Percentiles rank a stretch among this genome's conserved stretches.
Evolutionary conservation across 1,140 invertebrate species (phyloP).

Genomic region (Gonatopus flavifemur): DNA sequence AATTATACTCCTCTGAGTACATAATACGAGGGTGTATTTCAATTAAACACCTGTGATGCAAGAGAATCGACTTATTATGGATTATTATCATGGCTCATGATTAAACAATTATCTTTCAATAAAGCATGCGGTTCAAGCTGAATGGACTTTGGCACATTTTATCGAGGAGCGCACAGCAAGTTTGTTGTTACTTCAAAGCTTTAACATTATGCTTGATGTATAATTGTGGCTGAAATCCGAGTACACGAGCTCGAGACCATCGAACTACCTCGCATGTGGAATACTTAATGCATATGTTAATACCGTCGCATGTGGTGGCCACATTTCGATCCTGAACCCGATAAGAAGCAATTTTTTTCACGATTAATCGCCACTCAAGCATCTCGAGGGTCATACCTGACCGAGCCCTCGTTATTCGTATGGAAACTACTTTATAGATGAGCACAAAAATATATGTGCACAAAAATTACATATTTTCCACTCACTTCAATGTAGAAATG

Average conservation of each 20-base stretch:
- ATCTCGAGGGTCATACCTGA: slow-evolving; percentile 24
- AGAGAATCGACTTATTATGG: neutral
- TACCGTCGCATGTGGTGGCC: slow-evolving; percentile 38
- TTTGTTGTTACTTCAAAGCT: too few species aligned
- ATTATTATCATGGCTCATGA: slow-evolving; percentile 5
- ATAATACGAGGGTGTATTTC: too few species aligned
- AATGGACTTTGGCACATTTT: slow-evolving; percentile 13
- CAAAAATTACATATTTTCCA: neutral
- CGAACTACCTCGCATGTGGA: slow-evolving; percentile 24
- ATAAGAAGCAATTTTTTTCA: slow-evolving; percentile 39
- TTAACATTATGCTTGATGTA: slow-evolving; percentile 26
- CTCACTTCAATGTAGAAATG: neutral
- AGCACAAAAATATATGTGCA: neutral
- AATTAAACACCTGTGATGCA: too few species aligned
- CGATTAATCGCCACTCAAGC: slow-evolving; percentile 41
- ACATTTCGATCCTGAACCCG: slow-evolving; percentile 34
- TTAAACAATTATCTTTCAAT: slow-evolving; percentile 17
- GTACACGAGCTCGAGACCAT: slow-evolving; percentile 17
- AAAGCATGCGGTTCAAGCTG: slow-evolving; percentile 6
- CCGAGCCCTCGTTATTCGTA: slow-evolving; percentile 14
- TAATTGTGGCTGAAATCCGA: slow-evolving; percentile 35
- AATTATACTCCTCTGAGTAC: too few species aligned
- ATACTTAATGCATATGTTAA: slow-evolving; percentile 44
- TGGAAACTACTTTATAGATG: neutral
- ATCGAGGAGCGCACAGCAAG: slow-evolving; percentile 15